Base-by-base conservation (phyloP, 2,797 vertebrate genomes). In the Onychomys arenicola region DNA sequence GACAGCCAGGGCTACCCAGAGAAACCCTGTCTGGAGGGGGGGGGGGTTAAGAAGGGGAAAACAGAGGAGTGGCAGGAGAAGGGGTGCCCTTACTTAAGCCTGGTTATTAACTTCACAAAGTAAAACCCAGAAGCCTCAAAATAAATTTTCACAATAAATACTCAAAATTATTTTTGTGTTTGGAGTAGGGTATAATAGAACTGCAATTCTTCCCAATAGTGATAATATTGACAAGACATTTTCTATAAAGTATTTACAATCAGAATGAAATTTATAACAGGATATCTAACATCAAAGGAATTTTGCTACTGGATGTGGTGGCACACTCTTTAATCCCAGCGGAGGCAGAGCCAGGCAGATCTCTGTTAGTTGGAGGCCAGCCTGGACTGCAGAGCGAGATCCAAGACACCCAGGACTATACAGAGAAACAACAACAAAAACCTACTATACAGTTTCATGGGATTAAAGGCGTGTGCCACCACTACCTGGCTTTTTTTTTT, bases 101-200 rank as follows among this genome's bases (percentile, higher is more conserved):
- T 91, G 57, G 40, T 65, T 69, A 88, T 52, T 78, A 91, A 78
- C 77, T 73, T 85, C 17, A 92, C 94, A 94, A 87, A 63, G 69
- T n/a, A 25, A 93, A 55, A 57, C 40, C 40, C 65, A 37, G 67
- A 95, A 59, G 37, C 81, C 94, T 78, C 65, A 37, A 94, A 63
- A 3, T 49, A 87, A 19, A 73, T 84, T 75, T 95, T 59, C 92
- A 86, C 11, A 43, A 25, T 63, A 73, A 14, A 2, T 49, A 65
- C 32, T 89, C 37, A 84, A 94, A 91, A 87, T 3, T 57, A 78
- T 46, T 43, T 75, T 90, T 65, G 52, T 83, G 34, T 40, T 87
- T 34, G 59, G 57, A 59, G 32, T 10, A 87, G 49, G 34, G 17
- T 23, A 46, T 25, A 32, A 85, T 1, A 89, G 6, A 89, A 59